These are phyloP conservation scores for Lordiphosa mommai DNA, from an alignment of 1,140 invertebrate genomes.

Conservation along the genomic window DNA sequence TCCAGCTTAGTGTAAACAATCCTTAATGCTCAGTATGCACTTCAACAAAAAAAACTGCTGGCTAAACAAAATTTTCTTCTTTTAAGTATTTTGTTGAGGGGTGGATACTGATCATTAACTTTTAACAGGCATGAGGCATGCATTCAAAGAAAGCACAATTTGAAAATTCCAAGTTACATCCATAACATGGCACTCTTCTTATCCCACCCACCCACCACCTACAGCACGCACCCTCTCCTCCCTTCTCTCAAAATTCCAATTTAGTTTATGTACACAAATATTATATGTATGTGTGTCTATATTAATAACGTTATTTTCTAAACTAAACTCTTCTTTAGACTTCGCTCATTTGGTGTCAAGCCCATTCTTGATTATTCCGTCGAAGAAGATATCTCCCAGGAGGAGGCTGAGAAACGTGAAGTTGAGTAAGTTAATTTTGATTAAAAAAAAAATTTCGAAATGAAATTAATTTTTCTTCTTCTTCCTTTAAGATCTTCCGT, in stretches of 20 bases:
- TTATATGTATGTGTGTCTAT: too few species aligned
- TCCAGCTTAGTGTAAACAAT: too few species aligned
- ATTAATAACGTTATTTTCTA: constrained; percentile 10
- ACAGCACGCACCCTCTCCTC: too few species aligned
- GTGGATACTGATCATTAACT: too few species aligned
- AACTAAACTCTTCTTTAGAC: constrained; percentile 77
- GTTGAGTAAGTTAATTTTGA: constrained; percentile 90
- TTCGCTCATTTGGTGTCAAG: constrained; percentile 97
- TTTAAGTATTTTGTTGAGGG: too few species aligned
- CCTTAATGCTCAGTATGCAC: too few species aligned
- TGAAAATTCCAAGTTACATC: neutral
- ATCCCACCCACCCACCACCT: neutral
- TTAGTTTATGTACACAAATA: too few species aligned
- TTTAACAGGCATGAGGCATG: constrained; percentile 9
- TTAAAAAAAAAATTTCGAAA: neutral
- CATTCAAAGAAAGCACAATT: neutral
- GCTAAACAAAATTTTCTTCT: too few species aligned
- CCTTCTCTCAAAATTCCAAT: too few species aligned
- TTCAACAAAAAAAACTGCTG: too few species aligned
- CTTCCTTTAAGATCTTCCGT: constrained; percentile 82
- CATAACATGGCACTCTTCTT: neutral
- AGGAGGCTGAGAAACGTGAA: constrained; percentile 93
- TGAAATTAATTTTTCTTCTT: neutral
- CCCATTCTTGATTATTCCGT: constrained; percentile 99
- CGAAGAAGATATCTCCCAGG: constrained; percentile 96